A percentile compares a stretch with the other conserved stretches of the same genome.
These are phyloP conservation scores for Drosophila guanche DNA, from an alignment of 1,140 invertebrate species.

Conservation along the genomic window DNA sequence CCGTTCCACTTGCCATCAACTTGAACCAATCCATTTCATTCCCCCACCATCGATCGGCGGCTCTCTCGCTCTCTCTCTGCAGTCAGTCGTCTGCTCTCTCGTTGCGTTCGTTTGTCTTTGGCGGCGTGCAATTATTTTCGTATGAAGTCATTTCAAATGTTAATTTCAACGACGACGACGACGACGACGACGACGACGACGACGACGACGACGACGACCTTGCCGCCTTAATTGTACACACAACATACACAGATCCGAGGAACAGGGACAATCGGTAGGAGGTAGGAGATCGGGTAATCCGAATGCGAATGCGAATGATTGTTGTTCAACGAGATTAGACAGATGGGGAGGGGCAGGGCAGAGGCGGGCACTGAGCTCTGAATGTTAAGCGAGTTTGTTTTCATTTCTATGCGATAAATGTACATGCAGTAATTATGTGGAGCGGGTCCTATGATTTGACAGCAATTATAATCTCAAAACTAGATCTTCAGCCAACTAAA, in stretches of 20 bases:
- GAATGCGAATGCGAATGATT: conserved; percentile 57
- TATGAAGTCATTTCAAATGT: conserved; percentile 73
- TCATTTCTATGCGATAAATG: no score
- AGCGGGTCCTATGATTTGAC: no score
- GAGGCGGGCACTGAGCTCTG: not conserved
- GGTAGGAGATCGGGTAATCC: not conserved
- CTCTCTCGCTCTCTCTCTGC: conserved; percentile 4
- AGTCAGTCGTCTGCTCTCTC: not conserved
- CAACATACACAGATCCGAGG: conserved; percentile 13
- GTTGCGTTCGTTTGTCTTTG: not conserved
- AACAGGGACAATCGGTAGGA: not conserved
- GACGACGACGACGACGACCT: conserved; percentile 67
- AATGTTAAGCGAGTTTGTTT: conserved; percentile 5
- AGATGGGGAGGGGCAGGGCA: not conserved
- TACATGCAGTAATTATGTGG: no score
- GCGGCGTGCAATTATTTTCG: conserved; percentile 51
- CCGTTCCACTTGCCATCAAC: not conserved
- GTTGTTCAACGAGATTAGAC: conserved; percentile 58
- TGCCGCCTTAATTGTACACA: conserved; percentile 65
- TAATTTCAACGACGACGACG: conserved; percentile 47
- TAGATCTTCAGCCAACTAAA: no score
- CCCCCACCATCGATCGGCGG: conserved; percentile 4
- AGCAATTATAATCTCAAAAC: no score
- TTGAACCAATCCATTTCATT: no score
- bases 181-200: conserved; percentile 45